Evolutionary conservation across 2,888 invertebrate species (phyloP), one percentile per base, ranked within the genome.

Genomic region (Adineta ricciae): DNA sequence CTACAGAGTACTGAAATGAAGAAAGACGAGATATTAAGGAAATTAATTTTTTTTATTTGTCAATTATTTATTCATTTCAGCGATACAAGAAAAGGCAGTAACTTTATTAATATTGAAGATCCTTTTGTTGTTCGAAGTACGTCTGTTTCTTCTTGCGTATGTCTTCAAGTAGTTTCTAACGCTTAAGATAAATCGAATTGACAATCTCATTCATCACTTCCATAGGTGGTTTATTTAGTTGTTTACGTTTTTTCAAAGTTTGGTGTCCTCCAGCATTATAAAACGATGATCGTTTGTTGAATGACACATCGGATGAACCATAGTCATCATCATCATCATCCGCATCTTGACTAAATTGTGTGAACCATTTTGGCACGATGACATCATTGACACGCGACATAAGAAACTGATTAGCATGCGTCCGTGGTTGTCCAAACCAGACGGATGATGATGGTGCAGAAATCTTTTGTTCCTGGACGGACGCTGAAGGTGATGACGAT

Each of bases 181-280:
- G 64, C 41, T 78, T 41, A 41, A 78, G 41, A 78, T 78, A 78
- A 78, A 78, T 78, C 11, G 78, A 78, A 78, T 78, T 78, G 38
- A 78, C 78, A 78, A 78, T 78, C 41, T 78, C 78, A 78, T 78
- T 41, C 78, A 78, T 78, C 8, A 78, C 78, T 78, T 78, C 78
- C 78, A 78, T 78, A 41, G 78, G 78, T n/a, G 78, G 78, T 78
- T 78, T 78, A n/a, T 38, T 11, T 0, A 32, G 1, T 78, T 38
- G 78, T 78, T 78, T 78, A 41, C 78, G 78, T 14, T 78, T 78
- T 9, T n/a, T 78, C 14, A 41, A 41, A 16, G 4, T 64, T 64
- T 32, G 64, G 32, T 64, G 7, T 64, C 64, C 32, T 64, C 64
- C 64, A 11, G 4, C 14, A 41, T 78, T 78, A 24, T 41, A 41